These are phyloP conservation scores for Chaetodon trifascialis DNA, from an alignment of 2,113 vertebrate species.

Conservation along the genomic window DNA sequence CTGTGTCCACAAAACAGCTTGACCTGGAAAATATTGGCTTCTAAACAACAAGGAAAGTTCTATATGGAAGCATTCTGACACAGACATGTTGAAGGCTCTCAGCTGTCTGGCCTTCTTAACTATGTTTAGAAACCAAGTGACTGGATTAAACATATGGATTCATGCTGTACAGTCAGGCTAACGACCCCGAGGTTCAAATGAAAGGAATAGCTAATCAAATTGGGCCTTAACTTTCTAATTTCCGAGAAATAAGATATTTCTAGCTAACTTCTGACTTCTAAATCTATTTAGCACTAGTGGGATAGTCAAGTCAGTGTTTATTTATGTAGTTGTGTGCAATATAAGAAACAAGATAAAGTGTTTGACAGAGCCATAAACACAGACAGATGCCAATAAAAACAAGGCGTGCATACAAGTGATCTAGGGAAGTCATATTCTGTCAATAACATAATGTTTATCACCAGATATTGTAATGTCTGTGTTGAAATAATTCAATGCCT, in stretches of 20 bases:
- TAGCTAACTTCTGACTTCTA: background rate
- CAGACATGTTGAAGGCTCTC: background rate
- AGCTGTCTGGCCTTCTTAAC: background rate
- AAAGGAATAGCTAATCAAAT: slow-evolving; percentile 16
- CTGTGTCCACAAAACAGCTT: slow-evolving; percentile 43
- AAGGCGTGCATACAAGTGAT: background rate
- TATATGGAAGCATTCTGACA: background rate
- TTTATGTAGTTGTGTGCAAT: slow-evolving; percentile 1
- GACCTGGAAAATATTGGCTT: slow-evolving; percentile 15
- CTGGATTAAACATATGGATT: background rate
- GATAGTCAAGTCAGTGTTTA: background rate
- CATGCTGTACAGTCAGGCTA: background rate
- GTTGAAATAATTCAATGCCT: background rate
- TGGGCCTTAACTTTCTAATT: background rate
- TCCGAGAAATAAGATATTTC: background rate
- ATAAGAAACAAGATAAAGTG: background rate
- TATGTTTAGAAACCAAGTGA: slow-evolving; percentile 5
- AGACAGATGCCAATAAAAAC: background rate
- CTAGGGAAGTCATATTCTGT: background rate
- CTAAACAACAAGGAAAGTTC: slow-evolving; percentile 13
- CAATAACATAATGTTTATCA: background rate
- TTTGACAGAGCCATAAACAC: background rate
- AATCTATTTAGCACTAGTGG: background rate
- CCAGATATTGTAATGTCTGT: background rate
- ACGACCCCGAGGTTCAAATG: background rate